phyloP scores from a whole-genome alignment of 92 coral and sea anemone genomes.

The Isaurus tuberculatus region DNA sequence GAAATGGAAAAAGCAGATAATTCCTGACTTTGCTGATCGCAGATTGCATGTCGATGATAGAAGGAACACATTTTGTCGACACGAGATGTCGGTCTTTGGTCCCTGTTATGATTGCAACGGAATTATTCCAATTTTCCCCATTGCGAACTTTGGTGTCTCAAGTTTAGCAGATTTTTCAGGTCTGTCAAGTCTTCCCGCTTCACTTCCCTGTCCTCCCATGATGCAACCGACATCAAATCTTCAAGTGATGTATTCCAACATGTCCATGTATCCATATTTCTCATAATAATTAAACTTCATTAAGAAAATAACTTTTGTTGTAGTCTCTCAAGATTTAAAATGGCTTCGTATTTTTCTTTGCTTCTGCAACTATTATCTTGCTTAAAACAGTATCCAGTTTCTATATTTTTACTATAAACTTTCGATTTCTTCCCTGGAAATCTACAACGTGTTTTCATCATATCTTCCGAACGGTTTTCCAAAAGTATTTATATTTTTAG shows the following conservation, averaged over 20 bases:
- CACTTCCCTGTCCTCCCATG: conserved; percentile 64
- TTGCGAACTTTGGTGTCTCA: conserved; percentile 6
- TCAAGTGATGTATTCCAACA: conserved; percentile 85
- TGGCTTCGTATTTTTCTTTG: no score
- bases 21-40: conserved; percentile 83
- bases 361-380: no score
- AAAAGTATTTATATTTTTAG: no score
- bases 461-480: no score
- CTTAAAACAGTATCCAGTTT: no score
- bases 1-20: conserved; percentile 99
- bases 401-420: no score
- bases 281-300: neutral
- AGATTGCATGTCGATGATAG: conserved; percentile 75
- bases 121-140: conserved; percentile 55
- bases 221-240: conserved; percentile 86
- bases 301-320: no score
- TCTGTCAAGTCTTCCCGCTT: conserved; percentile 36
- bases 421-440: no score
- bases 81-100: conserved; percentile 61
- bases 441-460: no score
- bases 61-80: conserved; percentile 58
- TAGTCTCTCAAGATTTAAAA: no score
- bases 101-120: conserved; percentile 63
- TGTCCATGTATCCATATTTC: conserved; percentile 79
- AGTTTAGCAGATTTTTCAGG: conserved; percentile 46